phyloP scores from a whole-genome alignment of 2,113 vertebrate species.

The Crotalus helleri region DNA sequence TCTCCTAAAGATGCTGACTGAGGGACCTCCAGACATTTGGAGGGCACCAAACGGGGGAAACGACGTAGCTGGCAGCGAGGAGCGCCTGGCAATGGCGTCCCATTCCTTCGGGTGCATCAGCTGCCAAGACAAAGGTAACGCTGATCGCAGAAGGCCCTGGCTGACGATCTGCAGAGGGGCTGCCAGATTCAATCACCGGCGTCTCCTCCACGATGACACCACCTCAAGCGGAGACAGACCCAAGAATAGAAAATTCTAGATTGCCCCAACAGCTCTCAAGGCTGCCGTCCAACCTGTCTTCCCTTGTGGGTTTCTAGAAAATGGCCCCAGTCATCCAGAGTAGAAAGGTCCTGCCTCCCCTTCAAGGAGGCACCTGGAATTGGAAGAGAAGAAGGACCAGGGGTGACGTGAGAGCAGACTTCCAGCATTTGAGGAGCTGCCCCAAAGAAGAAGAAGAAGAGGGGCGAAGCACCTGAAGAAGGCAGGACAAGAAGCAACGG shows the following conservation, averaged over 20 bases:
- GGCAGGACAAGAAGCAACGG: background rate
- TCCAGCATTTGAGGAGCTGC: background rate
- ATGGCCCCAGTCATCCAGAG: background rate
- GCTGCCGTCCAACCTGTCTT: background rate
- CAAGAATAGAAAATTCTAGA: background rate
- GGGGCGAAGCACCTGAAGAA: too few species aligned
- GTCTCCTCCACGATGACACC: background rate
- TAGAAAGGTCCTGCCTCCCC: background rate
- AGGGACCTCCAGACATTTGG: background rate
- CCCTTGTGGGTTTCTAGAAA: background rate
- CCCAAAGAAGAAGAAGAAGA: too few species aligned
- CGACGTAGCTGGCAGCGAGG: background rate
- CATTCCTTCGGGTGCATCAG: background rate
- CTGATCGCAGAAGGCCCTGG: background rate
- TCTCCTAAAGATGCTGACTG: background rate
- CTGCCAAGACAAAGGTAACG: background rate
- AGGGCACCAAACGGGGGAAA: background rate
- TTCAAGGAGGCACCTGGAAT: background rate
- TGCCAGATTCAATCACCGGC: background rate
- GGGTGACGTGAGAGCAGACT: background rate
- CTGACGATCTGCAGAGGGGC: fast-evolving
- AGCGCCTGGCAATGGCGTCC: background rate
- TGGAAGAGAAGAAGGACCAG: background rate
- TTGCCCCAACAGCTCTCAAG: background rate
- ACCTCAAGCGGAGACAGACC: background rate